Percentiles rank a stretch among this genome's conserved stretches.
These are phyloP conservation scores for Sclerodermus sp. DNA, from an alignment of 2,888 invertebrate species.

Conservation along the genomic window DNA sequence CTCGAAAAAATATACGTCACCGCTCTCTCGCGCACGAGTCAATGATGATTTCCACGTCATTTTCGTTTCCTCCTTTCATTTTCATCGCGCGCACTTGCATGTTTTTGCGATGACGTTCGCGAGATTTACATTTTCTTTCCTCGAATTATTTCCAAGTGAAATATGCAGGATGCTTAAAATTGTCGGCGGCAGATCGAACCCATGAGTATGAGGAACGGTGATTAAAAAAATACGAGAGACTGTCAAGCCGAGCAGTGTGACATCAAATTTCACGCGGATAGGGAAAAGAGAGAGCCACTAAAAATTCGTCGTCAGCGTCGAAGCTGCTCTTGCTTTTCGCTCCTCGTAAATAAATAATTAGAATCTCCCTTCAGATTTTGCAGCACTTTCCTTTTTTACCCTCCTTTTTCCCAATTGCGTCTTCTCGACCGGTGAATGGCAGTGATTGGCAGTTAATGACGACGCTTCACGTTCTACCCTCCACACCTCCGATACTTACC, in stretches of 20 bases:
- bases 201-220: too few relatives aligned
- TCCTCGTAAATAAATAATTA: slow-evolving; percentile 36
- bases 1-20: background rate
- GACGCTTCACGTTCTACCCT: slow-evolving; percentile 38
- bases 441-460: slow-evolving; percentile 51
- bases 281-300: slow-evolving; percentile 4
- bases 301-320: slow-evolving; percentile 14
- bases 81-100: too few relatives aligned
- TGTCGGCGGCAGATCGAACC: too few relatives aligned
- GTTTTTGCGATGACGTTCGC: too few relatives aligned
- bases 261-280: background rate
- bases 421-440: slow-evolving; percentile 38
- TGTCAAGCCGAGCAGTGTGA: background rate
- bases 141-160: too few relatives aligned
- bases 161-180: too few relatives aligned
- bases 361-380: slow-evolving; percentile 28
- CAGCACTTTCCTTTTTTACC: slow-evolving; percentile 15
- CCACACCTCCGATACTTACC: slow-evolving; percentile 28
- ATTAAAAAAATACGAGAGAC: too few relatives aligned
- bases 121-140: too few relatives aligned
- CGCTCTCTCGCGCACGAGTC: too few relatives aligned
- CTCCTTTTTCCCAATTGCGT: slow-evolving; percentile 15
- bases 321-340: slow-evolving; percentile 7
- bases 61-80: too few relatives aligned
- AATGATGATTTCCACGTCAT: background rate